Base-by-base conservation (phyloP, 2,888 invertebrate species). In the Eristalis pertinax region DNA sequence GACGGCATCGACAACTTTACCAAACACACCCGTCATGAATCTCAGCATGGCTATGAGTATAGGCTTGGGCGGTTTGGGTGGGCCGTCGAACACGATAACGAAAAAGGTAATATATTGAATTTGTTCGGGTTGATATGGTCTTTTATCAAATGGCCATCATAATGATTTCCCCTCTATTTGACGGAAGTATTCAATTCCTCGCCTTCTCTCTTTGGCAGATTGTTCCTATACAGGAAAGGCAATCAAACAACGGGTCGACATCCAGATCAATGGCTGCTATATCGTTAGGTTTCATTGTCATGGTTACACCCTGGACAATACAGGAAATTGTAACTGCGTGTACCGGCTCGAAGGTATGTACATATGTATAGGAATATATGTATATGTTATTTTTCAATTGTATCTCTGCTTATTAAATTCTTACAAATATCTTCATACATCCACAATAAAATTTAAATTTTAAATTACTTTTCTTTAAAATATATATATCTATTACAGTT, bases 231-330 rank as follows among this genome's bases (percentile, higher is more conserved):
- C 94, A 92, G 88, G 93, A 92, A 89, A 92, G 97, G 90, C 91
- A 91, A 89, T 95, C 96, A 77, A 95, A 97, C 90, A 96, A 96
- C 91, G 96, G 96, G 68, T 95, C 96, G 89, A 97, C 97, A 19
- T 97, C 97, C 58, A 94, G 97, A 90, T 97, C 97, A 88, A 97
- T 97, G 97, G 97, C 97, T 0, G 97, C 97, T 70, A 97, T 98
- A 95, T 97, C 97, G 84, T 94, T 97, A 91, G 97, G 97, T 80
- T 98, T 97, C 94, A 97, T 97, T 91, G 97, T 98, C 81, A 96
- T 97, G 95, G 97, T 97, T 89, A 97, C 97, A 83, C 97, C 97
- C 62, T 97, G 97, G 94, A 97, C 97, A 68, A 97, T 97, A 90
- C 97, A 97, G 94, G 97, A 97, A 94, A 97, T 97, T 87, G 97